Base-by-base conservation (phyloP, 2,888 invertebrate species). In the Gonocerus acuteangulatus region DNA sequence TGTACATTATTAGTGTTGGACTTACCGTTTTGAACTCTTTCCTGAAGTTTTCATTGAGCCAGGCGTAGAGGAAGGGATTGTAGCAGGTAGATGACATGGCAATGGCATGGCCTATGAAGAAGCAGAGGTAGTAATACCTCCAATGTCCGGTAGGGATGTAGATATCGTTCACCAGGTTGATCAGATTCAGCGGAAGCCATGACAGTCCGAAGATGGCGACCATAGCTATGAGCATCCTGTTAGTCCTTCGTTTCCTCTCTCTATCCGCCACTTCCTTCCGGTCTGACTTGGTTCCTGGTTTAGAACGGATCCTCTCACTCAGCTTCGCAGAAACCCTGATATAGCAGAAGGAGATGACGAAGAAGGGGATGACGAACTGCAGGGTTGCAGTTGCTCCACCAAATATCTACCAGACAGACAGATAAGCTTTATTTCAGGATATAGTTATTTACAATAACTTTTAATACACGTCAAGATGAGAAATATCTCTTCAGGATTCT, bases 201-300 rank as follows among this genome's bases (percentile, higher is more conserved):
- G 95, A 96, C n/a, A 92, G 77, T 0, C 94, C 91, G 72, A 99
- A 99, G 58, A 97, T 92, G 11, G 87, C 85, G 9, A 91, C 97
- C 97, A 99, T 99, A 1, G 93, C 89, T 63, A 97, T 94, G 63
- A 99, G 77, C 97, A 97, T 99, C 68, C 92, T 84, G 74, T 97
- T 95, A 6, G 96, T 95, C 39, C 93, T 80, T 59, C 88, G 82
- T 71, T 95, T 95, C 61, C 95, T 80, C 70, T 89, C 88, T 56
- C 94, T 83, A 72, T 95, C 96, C 16, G 86, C 82, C 72, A 93
- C 93, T 72, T 94, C 94, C 70, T 90, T 86, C 7, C 86, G 82
- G n/a, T 88, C 84, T 60, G 87, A 87, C 71, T 88, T 88, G 45
- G 81, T 85, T 0, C 92, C 92, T 0, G 93, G 93, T 71, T 91